Base-by-base conservation (phyloP, 1,140 invertebrate genomes). In the Neodiprion pinetum region DNA sequence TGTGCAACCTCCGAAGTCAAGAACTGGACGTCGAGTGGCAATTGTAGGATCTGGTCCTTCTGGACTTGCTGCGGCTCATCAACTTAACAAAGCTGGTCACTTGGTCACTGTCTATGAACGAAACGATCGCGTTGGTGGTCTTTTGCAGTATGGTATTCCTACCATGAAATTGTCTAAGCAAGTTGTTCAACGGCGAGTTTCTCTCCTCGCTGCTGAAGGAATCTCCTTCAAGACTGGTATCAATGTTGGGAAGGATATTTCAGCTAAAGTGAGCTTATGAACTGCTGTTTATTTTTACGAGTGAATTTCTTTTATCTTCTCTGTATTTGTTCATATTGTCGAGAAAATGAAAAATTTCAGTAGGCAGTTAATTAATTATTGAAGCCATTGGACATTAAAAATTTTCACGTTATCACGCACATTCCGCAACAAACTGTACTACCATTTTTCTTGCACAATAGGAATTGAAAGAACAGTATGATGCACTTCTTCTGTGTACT, bases 91-190 rank as follows among this genome's bases (percentile, higher is more conserved):
- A 91, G 95, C 94, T 79, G 89, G 88, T 48, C 97, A 98, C 88
- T 89, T 89, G 12, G 97, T 99, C 0, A 98, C 96, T 1, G 97
- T 99, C 28, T 99, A 95, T 88, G 98, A 99, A 87, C 91, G 98
- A 73, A 99, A 99, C 87, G 97, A 99, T 87, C 91, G 96, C 21
- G 89, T 97, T 50, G 98, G 98, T 74, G 98, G 98, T 1, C 90
- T 99, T 7, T 89, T 99, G 10, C 96, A 98, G 83, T 99, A 99
- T 87, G 98, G 98, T 71, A 99, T 99, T 82, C 98, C 98, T 48
- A 97, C 96, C 0, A 99, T 99, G 97, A 99, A 99, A 88, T 90
- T 99, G 0, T 94, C 94, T 75, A 99, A 99, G 88, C 92, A 95
- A 77, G 95, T 98, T 74, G 96, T 99, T 1, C 94, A 97, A 80